Evolutionary conservation across 2,888 invertebrate species (phyloP).

Genomic region (Leptarthrus brevirostris): DNA sequence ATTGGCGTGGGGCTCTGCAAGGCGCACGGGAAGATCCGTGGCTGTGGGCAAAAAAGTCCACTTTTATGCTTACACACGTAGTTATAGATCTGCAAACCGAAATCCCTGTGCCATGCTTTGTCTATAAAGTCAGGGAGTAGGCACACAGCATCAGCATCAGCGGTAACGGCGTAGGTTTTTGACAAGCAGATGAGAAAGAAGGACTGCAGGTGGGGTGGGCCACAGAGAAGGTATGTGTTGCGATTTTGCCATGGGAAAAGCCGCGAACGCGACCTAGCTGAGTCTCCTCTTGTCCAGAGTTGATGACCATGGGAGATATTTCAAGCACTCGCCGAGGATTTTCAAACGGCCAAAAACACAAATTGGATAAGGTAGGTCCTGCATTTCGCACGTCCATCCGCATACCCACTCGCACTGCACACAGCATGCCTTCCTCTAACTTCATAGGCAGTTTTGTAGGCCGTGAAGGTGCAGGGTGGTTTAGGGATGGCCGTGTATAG

Average conservation of each 20-base stretch:
- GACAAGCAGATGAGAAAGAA: conserved; percentile 44
- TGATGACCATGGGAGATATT: conserved; percentile 52
- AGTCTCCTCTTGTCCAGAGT: conserved; percentile 37
- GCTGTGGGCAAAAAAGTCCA: conserved; percentile 43
- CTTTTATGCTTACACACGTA: conserved; percentile 45
- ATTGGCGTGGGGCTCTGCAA: neutral
- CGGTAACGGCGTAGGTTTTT: conserved; percentile 17
- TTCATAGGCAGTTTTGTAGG: conserved; percentile 24
- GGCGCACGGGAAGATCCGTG: conserved; percentile 16
- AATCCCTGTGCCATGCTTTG: conserved; percentile 40
- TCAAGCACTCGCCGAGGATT: conserved; percentile 52
- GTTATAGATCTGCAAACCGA: conserved; percentile 46
- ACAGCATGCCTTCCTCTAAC: conserved; percentile 22
- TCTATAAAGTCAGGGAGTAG: conserved; percentile 40
- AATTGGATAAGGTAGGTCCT: conserved; percentile 54
- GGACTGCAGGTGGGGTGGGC: neutral
- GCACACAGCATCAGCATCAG: conserved; percentile 29
- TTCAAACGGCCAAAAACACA: conserved; percentile 54
- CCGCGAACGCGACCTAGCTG: conserved; percentile 42
- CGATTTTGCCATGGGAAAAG: conserved; percentile 43
- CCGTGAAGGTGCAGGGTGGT: conserved; percentile 14
- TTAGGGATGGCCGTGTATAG: conserved; percentile 33
- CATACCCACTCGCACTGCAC: conserved; percentile 37
- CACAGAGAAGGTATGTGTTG: conserved; percentile 29
- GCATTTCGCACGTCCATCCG: conserved; percentile 35